A percentile compares a stretch with the other conserved stretches of the same genome.
phyloP scores from a whole-genome alignment of 2,888 invertebrate genomes.

The Mycalesis mineus region DNA sequence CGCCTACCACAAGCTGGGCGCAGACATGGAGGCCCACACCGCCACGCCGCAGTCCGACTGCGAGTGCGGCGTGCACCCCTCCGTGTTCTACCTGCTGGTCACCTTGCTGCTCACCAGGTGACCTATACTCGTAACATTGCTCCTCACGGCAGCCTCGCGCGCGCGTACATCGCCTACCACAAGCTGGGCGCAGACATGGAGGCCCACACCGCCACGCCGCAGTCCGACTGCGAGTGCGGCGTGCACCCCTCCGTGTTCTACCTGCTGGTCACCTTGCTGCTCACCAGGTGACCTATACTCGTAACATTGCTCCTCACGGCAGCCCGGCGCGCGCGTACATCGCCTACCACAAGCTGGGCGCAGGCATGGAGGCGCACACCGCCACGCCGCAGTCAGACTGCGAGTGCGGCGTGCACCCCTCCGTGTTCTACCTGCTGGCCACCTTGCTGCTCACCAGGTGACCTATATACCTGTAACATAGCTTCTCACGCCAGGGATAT shows the following conservation, averaged over 20 bases:
- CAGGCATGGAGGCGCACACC: constrained; percentile 75
- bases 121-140: background rate
- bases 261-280: constrained; percentile 78
- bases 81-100: constrained; percentile 81
- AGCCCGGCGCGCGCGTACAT: constrained; percentile 67
- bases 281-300: constrained; percentile 51
- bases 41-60: constrained; percentile 74
- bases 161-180: constrained; percentile 81
- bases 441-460: constrained; percentile 76
- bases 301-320: constrained; percentile 46
- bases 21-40: constrained; percentile 75
- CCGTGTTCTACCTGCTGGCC: constrained; percentile 81
- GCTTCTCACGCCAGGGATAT: constrained; percentile 63
- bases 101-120: constrained; percentile 75
- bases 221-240: constrained; percentile 79
- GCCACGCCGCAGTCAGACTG: constrained; percentile 74
- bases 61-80: constrained; percentile 82
- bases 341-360: constrained; percentile 78
- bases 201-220: constrained; percentile 71
- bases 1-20: constrained; percentile 81
- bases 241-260: constrained; percentile 82
- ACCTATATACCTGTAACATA: background rate
- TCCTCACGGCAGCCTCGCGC: constrained; percentile 69
- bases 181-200: constrained; percentile 77
- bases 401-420: constrained; percentile 82